phyloP scores from a whole-genome alignment of 2,113 vertebrate species.

The Eulemur macaco region DNA sequence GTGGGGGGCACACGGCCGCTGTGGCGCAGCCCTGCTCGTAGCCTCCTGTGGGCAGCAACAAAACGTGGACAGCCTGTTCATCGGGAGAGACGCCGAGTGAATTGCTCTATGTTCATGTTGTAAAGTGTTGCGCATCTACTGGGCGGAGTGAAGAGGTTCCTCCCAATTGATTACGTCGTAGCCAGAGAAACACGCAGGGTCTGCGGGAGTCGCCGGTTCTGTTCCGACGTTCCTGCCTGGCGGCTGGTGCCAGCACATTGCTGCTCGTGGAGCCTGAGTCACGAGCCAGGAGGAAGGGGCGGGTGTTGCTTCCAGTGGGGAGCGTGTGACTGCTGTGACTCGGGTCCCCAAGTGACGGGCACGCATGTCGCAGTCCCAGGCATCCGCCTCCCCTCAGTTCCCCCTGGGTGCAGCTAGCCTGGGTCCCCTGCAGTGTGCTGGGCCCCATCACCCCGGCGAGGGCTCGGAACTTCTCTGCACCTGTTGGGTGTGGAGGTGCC shows the following conservation, averaged over 20 bases:
- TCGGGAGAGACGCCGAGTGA: not conserved
- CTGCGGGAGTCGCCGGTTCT: not conserved
- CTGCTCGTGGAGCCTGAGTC: not conserved
- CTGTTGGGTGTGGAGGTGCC: not conserved
- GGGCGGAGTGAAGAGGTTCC: not conserved
- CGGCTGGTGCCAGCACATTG: accelerated
- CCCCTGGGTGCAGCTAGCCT: accelerated
- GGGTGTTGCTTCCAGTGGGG: not conserved
- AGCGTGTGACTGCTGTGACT: not conserved
- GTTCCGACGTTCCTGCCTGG: not conserved
- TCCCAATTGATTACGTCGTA: accelerated
- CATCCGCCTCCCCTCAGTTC: accelerated
- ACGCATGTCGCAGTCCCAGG: not conserved
- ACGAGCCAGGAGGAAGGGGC: not conserved
- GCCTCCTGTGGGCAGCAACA: not conserved
- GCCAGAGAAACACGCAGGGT: not conserved
- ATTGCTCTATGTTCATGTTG: not conserved
- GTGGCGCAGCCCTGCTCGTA: not conserved
- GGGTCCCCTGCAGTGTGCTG: not conserved
- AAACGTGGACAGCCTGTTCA: not conserved
- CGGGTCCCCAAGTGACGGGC: not conserved
- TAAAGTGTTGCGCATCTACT: not conserved
- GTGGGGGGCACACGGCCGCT: not conserved
- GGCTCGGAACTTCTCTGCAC: no score
- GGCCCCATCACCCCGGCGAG: not conserved